Conservation (phyloP, 2,797 vertebrate species). For the Pangasius larnaudii region DNA sequence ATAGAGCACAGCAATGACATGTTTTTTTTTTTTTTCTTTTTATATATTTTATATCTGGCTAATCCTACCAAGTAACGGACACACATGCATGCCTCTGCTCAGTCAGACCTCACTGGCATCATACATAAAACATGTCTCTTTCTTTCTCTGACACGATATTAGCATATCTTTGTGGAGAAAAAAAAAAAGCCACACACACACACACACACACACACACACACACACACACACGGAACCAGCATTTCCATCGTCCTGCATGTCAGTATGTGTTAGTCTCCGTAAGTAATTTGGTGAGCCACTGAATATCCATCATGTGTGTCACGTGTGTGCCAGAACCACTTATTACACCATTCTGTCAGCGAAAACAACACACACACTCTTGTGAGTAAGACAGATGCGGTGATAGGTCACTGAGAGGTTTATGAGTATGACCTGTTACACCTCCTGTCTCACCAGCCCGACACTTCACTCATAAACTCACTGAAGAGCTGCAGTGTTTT, state of each 20-base stretch:
- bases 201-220: too few species aligned
- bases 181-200: background rate
- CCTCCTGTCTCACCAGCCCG: background rate
- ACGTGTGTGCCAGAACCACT: background rate
- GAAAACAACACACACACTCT: background rate
- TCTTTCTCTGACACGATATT: background rate
- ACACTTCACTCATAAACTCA: slow-evolving; percentile 34
- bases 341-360: background rate
- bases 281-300: too few species aligned
- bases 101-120: too few species aligned
- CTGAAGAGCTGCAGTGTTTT: slow-evolving; percentile 35
- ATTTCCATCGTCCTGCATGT: too few species aligned
- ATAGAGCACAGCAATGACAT: too few species aligned
- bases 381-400: background rate
- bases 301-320: too few species aligned
- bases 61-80: too few species aligned
- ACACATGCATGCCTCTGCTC: too few species aligned
- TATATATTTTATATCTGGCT: too few species aligned
- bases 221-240: too few species aligned
- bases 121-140: background rate
- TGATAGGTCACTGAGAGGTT: slow-evolving; percentile 12
- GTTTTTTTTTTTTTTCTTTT: too few species aligned
- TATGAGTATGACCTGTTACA: slow-evolving; percentile 16
- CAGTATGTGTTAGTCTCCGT: too few species aligned
- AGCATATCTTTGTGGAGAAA: background rate